Conservation (phyloP, 2,888 invertebrate genomes). For the Leucoma salicis region DNA sequence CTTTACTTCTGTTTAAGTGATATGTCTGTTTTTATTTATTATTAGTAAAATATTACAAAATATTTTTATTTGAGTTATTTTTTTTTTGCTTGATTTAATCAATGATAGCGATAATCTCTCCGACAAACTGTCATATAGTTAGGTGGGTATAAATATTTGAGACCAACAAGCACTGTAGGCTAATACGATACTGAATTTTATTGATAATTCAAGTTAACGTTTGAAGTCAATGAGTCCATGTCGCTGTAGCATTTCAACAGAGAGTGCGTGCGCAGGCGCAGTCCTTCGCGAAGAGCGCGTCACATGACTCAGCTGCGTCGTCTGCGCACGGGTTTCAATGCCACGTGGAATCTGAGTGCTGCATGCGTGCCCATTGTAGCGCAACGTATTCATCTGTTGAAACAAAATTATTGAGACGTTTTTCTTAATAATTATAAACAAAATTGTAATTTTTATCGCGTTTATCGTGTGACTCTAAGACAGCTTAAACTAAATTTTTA, state of each 20-base stretch:
- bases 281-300: slow-evolving; percentile 69
- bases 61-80: too few species aligned
- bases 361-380: slow-evolving; percentile 56
- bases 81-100: too few species aligned
- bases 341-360: slow-evolving; percentile 42
- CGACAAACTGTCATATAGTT: too few species aligned
- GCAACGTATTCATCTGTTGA: slow-evolving; percentile 63
- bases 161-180: not conserved
- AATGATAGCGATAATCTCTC: too few species aligned
- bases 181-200: not conserved
- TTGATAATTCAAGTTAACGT: slow-evolving; percentile 43
- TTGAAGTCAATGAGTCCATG: slow-evolving; percentile 69
- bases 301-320: slow-evolving; percentile 67
- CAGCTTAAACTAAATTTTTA: too few species aligned
- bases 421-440: too few species aligned
- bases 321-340: slow-evolving; percentile 54
- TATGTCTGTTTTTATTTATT: too few species aligned
- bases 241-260: slow-evolving; percentile 66
- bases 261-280: slow-evolving; percentile 67
- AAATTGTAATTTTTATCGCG: too few species aligned
- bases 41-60: too few species aligned
- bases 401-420: not conserved
- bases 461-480: too few species aligned
- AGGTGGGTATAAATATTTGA: too few species aligned
- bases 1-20: too few species aligned